These are phyloP conservation scores for Bacillus rossius DNA, from an alignment of 1,140 invertebrate genomes.

Conservation along the genomic window DNA sequence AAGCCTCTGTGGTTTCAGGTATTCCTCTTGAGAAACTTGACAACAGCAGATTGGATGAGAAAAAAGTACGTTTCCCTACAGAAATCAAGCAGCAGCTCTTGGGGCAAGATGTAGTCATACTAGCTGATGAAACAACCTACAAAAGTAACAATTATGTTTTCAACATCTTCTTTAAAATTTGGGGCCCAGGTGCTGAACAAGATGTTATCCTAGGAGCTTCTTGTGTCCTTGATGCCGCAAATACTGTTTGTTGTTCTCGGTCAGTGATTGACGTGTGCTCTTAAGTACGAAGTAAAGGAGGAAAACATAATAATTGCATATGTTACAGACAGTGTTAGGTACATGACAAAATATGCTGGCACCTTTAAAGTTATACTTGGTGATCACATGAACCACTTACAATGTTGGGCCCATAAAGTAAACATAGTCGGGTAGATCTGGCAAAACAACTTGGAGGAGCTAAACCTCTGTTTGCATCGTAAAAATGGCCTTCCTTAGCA, in stretches of 20 bases:
- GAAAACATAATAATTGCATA: neutral
- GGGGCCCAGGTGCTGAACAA: neutral
- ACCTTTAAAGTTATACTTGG: neutral
- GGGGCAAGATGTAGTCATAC: neutral
- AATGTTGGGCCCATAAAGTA: constrained; percentile 1
- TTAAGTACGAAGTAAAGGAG: neutral
- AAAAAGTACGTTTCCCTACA: neutral
- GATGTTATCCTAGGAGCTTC: neutral
- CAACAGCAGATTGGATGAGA: neutral
- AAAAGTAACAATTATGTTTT: neutral
- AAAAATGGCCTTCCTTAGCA: neutral
- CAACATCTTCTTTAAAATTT: neutral
- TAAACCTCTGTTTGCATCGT: neutral
- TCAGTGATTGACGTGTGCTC: neutral
- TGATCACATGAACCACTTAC: neutral
- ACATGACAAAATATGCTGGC: neutral
- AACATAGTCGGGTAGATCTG: neutral
- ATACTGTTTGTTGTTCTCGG: neutral
- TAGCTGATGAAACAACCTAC: neutral
- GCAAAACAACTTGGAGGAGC: neutral
- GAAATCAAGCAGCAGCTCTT: neutral
- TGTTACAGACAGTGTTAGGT: neutral
- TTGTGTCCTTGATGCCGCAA: neutral
- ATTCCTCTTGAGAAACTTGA: neutral
- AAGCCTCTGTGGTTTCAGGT: neutral